Evolutionary conservation across 2,888 invertebrate species (phyloP).

Genomic region (Cantharis nigra): DNA sequence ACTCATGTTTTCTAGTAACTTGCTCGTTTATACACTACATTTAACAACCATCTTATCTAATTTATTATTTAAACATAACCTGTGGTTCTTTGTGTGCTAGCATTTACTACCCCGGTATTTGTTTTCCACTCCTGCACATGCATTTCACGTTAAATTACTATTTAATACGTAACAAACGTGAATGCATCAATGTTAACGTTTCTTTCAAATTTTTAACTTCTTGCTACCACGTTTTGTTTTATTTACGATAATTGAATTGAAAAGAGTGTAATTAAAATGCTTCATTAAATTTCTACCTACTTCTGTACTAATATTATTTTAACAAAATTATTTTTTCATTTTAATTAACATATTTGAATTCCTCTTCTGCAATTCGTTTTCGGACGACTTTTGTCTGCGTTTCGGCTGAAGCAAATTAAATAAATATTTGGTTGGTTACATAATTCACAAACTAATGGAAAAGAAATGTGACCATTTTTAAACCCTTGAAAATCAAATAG

Average conservation of each 20-base stretch:
- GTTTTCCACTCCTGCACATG: background rate
- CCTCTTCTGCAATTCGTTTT: background rate
- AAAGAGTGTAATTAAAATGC: background rate
- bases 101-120: background rate
- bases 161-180: background rate
- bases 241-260: background rate
- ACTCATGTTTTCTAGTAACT: background rate
- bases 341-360: background rate
- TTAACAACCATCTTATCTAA: background rate
- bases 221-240: background rate
- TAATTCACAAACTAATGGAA: slow-evolving; percentile 48
- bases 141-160: background rate
- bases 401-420: background rate
- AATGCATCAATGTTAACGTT: background rate
- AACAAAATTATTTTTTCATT: background rate
- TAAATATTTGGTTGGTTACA: slow-evolving; percentile 34
- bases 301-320: background rate
- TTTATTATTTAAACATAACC: slow-evolving; percentile 19
- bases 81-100: slow-evolving; percentile 7
- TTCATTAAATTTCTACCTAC: background rate
- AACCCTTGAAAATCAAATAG: slow-evolving; percentile 26
- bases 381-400: background rate
- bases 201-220: background rate
- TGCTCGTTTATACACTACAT: background rate
- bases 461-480: slow-evolving; percentile 40